These are phyloP conservation scores for Drosophila crucigera DNA, from an alignment of 2,888 invertebrate genomes.

Conservation along the genomic window DNA sequence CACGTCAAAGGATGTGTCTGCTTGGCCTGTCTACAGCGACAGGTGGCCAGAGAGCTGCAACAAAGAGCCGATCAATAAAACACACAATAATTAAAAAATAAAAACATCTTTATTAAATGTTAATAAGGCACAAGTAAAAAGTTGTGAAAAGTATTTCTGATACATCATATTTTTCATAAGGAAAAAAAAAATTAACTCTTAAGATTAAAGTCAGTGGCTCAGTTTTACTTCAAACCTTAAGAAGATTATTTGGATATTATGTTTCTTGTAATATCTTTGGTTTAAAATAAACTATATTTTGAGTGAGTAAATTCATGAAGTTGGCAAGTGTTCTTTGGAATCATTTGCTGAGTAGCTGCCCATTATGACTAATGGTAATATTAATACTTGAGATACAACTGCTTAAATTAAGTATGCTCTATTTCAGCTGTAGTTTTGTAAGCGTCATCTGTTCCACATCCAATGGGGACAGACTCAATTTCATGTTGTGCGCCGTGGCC, in stretches of 20 bases:
- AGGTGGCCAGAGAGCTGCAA: constrained; percentile 44
- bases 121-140: not conserved
- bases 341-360: not conserved
- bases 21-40: constrained; percentile 59
- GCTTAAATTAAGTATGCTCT: not conserved
- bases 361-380: not conserved
- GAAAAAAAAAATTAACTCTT: not conserved
- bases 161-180: not conserved
- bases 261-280: not conserved
- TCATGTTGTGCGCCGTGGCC: constrained; percentile 39
- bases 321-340: constrained; percentile 19
- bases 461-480: constrained; percentile 49
- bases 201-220: not conserved
- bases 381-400: not conserved
- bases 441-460: constrained; percentile 51
- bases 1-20: constrained; percentile 60
- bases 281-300: not conserved
- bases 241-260: not conserved
- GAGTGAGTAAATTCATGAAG: not conserved
- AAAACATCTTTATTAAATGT: not conserved
- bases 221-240: not conserved
- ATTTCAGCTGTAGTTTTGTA: constrained; percentile 43
- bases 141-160: not conserved
- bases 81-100: not conserved
- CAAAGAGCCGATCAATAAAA: constrained; percentile 19